Evolutionary conservation across 2,888 invertebrate genomes (phyloP), one percentile per base, ranked within the genome.

Genomic region (Macrophya annulata): DNA sequence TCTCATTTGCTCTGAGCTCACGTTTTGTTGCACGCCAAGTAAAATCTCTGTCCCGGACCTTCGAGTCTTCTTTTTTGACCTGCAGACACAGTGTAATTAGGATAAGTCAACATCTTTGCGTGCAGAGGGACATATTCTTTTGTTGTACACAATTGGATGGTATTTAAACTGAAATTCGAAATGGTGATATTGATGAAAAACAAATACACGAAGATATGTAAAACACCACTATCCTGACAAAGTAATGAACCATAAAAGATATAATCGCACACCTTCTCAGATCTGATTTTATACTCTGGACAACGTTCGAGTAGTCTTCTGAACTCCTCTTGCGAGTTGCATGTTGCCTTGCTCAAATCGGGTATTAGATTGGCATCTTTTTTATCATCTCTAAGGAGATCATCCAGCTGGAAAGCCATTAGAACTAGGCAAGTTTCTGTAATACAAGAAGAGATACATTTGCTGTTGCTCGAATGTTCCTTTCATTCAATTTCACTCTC

Each of bases 271-370:
- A 96, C 97, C 95, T 97, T 98, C 91, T 98, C 98, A 0, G 97
- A 96, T 88, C 97, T 96, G 89, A 98, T 97, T 94, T 98, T 98
- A 92, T 97, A 98, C 92, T 98, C 98, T 0, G 98, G 98, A 15
- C 98, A 97, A 94, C 97, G 97, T 90, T 98, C 98, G 92, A 97
- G 94, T 77, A 98, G 95, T 86, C 96, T 96, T 90, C 97, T 96
- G 89, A 97, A 97, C 91, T 98, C 98, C 90, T 98, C 98, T 87
- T 96, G 96, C 12, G 96, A 96, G 89, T 96, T 96, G 81, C 97
- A 96, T 9, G 96, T 95, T 71, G 96, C 95, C 93, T 97, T 97
- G 85, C 98, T 97, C 88, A 98, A 94, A 93, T 98, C 98, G 79
- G 98, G 94, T 90, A 98, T 97, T 77, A 97, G 96, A 74, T 96